Percentiles rank a stretch among this genome's conserved stretches.
These are phyloP conservation scores for Triplophysa bombifrons DNA, from an alignment of 2,797 vertebrate genomes.

Conservation along the genomic window DNA sequence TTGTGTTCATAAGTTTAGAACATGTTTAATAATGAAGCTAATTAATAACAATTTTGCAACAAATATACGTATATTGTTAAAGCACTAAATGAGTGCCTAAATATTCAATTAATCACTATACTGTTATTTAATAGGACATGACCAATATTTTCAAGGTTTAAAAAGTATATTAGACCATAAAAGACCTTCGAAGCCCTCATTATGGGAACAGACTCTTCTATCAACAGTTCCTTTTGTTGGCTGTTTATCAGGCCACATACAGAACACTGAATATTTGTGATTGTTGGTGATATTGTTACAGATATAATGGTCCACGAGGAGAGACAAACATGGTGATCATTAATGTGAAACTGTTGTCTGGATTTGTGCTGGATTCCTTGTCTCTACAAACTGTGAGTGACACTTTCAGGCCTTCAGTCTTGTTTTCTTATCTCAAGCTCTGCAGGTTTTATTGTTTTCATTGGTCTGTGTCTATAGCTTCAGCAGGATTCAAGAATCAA, in stretches of 20 bases:
- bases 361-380: slow-evolving; percentile 62
- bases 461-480: slow-evolving; percentile 58
- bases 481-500: slow-evolving; percentile 61
- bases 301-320: slow-evolving; percentile 69
- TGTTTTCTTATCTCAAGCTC: slow-evolving; percentile 24
- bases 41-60: too few species aligned
- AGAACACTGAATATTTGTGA: neutral
- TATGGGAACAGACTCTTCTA: too few species aligned
- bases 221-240: neutral
- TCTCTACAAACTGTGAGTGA: slow-evolving; percentile 65
- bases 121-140: too few species aligned
- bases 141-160: too few species aligned
- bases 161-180: too few species aligned
- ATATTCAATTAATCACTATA: too few species aligned
- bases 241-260: neutral
- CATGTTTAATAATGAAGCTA: too few species aligned
- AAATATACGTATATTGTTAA: too few species aligned
- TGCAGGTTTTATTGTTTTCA: neutral
- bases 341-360: slow-evolving; percentile 75
- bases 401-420: slow-evolving; percentile 9
- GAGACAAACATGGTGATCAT: slow-evolving; percentile 80
- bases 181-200: too few species aligned
- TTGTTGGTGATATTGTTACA: slow-evolving; percentile 32
- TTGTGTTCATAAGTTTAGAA: too few species aligned
- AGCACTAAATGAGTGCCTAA: too few species aligned